Evolutionary conservation across 2,113 vertebrate genomes (phyloP).

Genomic region (Pomatorhinus ruficollis): DNA sequence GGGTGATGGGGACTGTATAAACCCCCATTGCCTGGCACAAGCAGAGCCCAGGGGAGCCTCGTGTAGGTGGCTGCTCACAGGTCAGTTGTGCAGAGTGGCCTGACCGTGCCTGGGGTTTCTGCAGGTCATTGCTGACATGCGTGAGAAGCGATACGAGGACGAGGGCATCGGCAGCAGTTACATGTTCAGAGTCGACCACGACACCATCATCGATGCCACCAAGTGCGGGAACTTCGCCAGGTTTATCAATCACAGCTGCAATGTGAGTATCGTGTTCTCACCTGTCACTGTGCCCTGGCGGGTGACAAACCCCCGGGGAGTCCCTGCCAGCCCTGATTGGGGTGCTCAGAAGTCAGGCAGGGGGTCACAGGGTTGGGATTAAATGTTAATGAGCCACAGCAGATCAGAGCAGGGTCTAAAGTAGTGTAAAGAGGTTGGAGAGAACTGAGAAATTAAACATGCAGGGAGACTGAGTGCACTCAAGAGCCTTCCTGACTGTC

Average conservation of each 20-base stretch:
- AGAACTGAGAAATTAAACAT: not conserved
- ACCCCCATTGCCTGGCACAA: not conserved
- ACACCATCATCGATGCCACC: constrained; percentile 98
- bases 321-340: not conserved
- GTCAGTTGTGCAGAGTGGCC: not conserved
- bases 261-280: constrained; percentile 77
- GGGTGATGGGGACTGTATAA: accelerated
- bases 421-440: not conserved
- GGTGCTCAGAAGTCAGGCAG: not conserved
- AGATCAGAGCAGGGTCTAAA: not conserved
- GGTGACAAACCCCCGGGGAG: not conserved
- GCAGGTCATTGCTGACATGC: constrained; percentile 98
- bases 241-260: constrained; percentile 99
- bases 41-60: not conserved
- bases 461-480: not conserved
- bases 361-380: not conserved
- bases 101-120: not conserved
- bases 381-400: not conserved
- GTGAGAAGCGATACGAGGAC: constrained; percentile 96
- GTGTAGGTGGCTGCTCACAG: not conserved
- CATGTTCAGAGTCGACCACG: constrained; percentile 98
- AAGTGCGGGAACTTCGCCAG: constrained; percentile 98
- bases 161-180: constrained; percentile 99
- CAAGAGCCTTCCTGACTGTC: not conserved
- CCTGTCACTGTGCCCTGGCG: accelerated